Base-by-base conservation (phyloP, 1,140 invertebrate genomes). In the Eriocheir sinensis region DNA sequence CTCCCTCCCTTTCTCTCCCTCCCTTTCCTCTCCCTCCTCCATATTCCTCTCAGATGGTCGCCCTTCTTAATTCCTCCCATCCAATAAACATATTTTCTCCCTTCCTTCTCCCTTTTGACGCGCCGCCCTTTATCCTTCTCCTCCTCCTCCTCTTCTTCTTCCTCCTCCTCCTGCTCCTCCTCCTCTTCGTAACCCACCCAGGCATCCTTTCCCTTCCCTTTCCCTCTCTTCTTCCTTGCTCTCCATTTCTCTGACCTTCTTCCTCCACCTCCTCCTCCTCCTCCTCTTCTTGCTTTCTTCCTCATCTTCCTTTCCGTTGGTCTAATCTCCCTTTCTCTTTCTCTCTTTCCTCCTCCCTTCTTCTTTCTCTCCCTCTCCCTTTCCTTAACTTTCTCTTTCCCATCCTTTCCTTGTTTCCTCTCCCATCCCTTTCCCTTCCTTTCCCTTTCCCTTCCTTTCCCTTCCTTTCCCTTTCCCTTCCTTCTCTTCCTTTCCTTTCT, bases 241-340 rank as follows among this genome's bases (percentile, higher is more conserved):
- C 36, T 83, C 80, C n/a, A 0, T 36, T 0, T 83, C 80, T 36
- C 8, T 83, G 9, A 12, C 8, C 15, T 15, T 36, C 36, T 83
- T 15, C 0, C 30, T 3, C 80, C n/a, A 9, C 15, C 80, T 36
- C 30, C 15, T 0, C n/a, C 80, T 83, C 80, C n/a, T 12, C n/a
- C 36, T 83, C 80, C n/a, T 2, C n/a, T 15, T 48, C 44, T 48
- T 15, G 4, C 44, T 48, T 15, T 48, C 15, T 15, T 48, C 44
- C 15, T 15, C 15, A 4, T 48, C 44, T 48, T 15, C 15, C 44
- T 48, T 15, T 15, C 15, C 80, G 8, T n/a, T 36, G 12, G 12
- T 83, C 80, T 83, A 9, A 83, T 36, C 80, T 36, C 8, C n/a
- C 80, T 89, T 34, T 89, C 86, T 89, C 44, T 15, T 48, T 15